phyloP scores from a whole-genome alignment of 2,113 vertebrate species.

The Narcine bancroftii region DNA sequence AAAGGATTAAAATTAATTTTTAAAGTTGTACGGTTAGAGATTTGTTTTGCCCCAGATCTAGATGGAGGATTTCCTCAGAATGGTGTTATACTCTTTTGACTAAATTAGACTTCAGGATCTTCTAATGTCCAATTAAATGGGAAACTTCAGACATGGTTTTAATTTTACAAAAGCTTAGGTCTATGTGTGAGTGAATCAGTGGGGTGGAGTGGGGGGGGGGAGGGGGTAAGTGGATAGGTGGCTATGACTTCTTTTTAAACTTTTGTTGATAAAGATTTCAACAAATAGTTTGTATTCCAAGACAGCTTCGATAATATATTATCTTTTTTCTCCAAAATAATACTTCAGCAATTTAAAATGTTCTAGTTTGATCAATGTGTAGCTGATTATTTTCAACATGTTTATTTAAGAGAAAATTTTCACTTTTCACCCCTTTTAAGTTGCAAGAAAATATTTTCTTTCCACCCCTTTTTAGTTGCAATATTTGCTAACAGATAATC shows the following conservation, averaged over 20 bases:
- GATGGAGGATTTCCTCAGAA: not conserved
- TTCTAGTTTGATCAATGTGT: not conserved
- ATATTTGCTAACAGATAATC: not conserved
- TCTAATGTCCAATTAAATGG: not conserved
- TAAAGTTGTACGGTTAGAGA: not conserved
- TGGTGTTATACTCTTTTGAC: not conserved
- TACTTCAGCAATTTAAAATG: not conserved
- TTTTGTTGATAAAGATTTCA: not conserved
- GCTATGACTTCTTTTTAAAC: not conserved
- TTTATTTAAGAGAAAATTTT: not conserved
- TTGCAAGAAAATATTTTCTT: too few species aligned
- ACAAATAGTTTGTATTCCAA: not conserved
- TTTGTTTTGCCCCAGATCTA: not conserved
- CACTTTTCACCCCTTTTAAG: not conserved
- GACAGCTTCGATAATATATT: not conserved
- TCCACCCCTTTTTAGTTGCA: not conserved
- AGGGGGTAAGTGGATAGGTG: not conserved
- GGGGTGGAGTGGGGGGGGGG: too few species aligned
- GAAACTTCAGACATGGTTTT: constrained; percentile 5
- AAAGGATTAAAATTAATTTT: constrained; percentile 20
- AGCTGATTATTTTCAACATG: not conserved
- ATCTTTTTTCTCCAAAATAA: not conserved
- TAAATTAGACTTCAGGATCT: not conserved
- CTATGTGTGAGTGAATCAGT: not conserved
- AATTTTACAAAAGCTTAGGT: constrained; percentile 4